Evolutionary conservation across 2,888 invertebrate genomes (phyloP), one percentile per base, ranked within the genome.

Genomic region (Trissolcus japonicus): DNA sequence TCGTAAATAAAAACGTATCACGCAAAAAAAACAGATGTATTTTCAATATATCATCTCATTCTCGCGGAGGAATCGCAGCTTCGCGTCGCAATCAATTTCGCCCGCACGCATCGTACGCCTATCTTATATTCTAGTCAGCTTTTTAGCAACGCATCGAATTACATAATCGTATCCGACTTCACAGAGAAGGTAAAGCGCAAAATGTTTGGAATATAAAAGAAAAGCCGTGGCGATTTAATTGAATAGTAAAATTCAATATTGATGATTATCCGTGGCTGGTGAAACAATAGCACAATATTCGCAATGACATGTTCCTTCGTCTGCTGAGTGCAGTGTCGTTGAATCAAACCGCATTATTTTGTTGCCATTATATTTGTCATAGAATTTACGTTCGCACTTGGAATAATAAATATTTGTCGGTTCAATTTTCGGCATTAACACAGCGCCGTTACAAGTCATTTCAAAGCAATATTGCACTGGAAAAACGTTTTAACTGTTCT

Each of bases 91-190:
- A 60, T 59, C 16, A 65, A 51, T 54, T 61, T 62, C 57, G 66
- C 72, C 69, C 65, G 72, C 73, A 65, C 81, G 81, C 82, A 81
- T 83, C 81, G 80, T 84, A 85, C 84, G 35, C 35, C 35, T 35
- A 35, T 35, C 83, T 83, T 86, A 85, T 86, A 87, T 86, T 87
- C 88, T 88, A 88, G 88, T 88, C 88, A 88, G 88, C 88, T 88
- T 88, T 84, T 86, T 88, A 88, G 87, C 87, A 87, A 86, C 87
- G 87, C 87, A 82, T 84, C 81, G 82, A 82, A 81, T 80, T 78
- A 75, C 78, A 78, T 79, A 76, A 79, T 79, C 80, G 67, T 78
- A 79, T 72, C 69, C 35, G 76, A 76, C 63, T 76, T 77, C 68
- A 68, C 62, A 69, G 56, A 14, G 67, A 59, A 63, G 59, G 53